Conservation (phyloP, 2,888 invertebrate genomes). For the Steromphala cineraria region DNA sequence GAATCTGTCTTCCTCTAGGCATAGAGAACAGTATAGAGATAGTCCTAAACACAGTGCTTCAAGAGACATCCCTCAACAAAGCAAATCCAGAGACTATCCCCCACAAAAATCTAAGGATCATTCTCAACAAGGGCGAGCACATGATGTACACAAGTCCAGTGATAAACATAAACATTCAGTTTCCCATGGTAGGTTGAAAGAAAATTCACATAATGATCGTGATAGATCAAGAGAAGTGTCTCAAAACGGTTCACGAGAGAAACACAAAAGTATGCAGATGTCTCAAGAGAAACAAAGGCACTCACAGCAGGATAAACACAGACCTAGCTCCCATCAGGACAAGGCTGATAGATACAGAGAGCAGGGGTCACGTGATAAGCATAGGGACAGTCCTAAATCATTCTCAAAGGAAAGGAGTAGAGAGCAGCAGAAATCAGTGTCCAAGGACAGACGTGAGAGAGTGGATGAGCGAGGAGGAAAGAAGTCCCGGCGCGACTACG, state of each 20-base stretch:
- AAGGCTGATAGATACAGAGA: neutral
- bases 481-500: constrained; percentile 32
- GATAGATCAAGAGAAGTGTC: neutral
- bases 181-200: too few species aligned
- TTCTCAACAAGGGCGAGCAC: too few species aligned
- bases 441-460: neutral
- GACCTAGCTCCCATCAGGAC: neutral
- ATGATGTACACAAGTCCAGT: too few species aligned
- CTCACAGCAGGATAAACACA: neutral
- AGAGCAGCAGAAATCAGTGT: neutral
- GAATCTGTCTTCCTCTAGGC: too few species aligned
- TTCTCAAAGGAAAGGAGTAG: neutral
- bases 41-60: too few species aligned
- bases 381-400: neutral
- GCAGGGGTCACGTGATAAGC: neutral
- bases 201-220: too few species aligned
- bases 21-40: too few species aligned
- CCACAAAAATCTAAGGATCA: too few species aligned
- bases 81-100: too few species aligned
- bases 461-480: neutral
- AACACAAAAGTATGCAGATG: neutral
- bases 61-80: too few species aligned
- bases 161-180: too few species aligned
- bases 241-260: neutral
- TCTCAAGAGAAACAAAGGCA: neutral